Conservation (phyloP, 2,113 vertebrate genomes). For the Passerina amoena region DNA sequence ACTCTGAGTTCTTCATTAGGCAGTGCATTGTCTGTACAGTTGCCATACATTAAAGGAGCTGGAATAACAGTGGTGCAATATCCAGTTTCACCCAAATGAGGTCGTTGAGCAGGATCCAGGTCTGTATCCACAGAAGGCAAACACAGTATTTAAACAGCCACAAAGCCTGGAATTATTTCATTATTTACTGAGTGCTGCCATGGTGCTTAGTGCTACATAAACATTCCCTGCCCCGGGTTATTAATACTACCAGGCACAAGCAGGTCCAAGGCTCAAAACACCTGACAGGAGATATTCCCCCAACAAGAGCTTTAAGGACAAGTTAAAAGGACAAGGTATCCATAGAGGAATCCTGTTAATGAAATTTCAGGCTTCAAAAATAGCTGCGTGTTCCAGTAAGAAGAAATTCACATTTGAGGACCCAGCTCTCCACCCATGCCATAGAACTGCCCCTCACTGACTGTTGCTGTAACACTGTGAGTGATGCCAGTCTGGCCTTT, state of each 20-base stretch:
- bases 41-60: background rate
- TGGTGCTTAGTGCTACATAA: constrained; percentile 29
- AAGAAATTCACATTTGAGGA: background rate
- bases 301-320: background rate
- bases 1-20: background rate
- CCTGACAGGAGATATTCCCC: background rate
- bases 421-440: background rate
- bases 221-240: background rate
- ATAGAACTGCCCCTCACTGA: background rate
- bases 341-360: background rate
- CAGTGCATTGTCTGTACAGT: background rate
- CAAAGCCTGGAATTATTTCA: constrained; percentile 38
- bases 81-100: constrained; percentile 32
- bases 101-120: constrained; percentile 29
- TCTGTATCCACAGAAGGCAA: constrained; percentile 24
- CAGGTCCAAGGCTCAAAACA: background rate
- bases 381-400: background rate
- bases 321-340: background rate
- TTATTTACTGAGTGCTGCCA: constrained; percentile 54
- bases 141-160: constrained; percentile 34
- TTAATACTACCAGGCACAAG: constrained; percentile 14
- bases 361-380: background rate
- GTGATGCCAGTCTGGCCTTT: background rate
- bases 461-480: background rate
- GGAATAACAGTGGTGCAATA: background rate